A percentile compares a stretch with the other conserved stretches of the same genome.
phyloP scores from a whole-genome alignment of 2,113 vertebrate genomes.

The Podarcis cretensis region DNA sequence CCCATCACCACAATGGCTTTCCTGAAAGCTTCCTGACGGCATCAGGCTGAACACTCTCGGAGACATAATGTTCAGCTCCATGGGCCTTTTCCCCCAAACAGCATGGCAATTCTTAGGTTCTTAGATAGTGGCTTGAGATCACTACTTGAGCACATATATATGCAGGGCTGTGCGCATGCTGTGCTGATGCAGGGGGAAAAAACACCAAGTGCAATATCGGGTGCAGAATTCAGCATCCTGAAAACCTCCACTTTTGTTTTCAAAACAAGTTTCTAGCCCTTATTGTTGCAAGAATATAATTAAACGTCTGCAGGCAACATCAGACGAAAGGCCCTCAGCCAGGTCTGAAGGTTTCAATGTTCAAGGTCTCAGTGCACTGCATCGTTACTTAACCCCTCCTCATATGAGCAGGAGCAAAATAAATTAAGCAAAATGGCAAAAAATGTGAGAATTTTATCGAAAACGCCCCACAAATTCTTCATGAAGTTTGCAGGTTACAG shows the following conservation, averaged over 20 bases:
- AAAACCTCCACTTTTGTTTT: background rate
- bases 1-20: background rate
- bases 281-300: background rate
- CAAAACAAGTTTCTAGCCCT: background rate
- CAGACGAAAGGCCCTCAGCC: background rate
- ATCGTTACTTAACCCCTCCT: background rate
- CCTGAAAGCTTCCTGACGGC: background rate
- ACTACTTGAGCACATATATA: background rate
- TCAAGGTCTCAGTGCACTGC: background rate
- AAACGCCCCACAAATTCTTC: background rate
- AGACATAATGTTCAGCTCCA: background rate
- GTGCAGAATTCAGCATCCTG: background rate
- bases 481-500: background rate
- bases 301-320: background rate
- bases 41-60: background rate
- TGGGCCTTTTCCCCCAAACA: background rate
- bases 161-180: background rate
- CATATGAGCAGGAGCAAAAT: background rate
- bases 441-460: background rate
- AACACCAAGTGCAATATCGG: background rate
- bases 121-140: background rate
- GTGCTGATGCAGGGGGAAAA: background rate
- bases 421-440: background rate
- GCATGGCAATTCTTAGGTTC: background rate
- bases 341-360: background rate